Evolutionary conservation across 2,888 invertebrate genomes (phyloP).

Genomic region (Boloria euphrosyne): DNA sequence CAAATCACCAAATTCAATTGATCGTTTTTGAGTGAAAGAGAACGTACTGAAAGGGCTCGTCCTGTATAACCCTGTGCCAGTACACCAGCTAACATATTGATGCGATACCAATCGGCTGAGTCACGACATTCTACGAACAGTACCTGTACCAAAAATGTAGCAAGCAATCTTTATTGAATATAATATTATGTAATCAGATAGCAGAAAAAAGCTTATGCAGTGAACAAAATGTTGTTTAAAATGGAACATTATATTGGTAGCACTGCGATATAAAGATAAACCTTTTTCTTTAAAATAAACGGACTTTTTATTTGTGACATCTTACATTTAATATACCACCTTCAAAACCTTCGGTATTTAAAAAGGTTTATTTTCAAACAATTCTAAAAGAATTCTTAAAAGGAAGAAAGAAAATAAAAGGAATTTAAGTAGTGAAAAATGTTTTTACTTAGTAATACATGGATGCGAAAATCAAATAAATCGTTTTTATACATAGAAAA

Average conservation of each 20-base stretch:
- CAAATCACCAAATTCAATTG: slow-evolving; percentile 16
- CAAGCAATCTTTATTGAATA: neutral
- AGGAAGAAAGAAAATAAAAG: too few species aligned
- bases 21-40: slow-evolving; percentile 9
- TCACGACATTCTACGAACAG: slow-evolving; percentile 38
- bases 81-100: slow-evolving; percentile 45
- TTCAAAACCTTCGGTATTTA: too few species aligned
- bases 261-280: too few species aligned
- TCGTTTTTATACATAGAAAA: slow-evolving; percentile 6
- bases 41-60: slow-evolving; percentile 18
- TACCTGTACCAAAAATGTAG: slow-evolving; percentile 1
- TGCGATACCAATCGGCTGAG: slow-evolving; percentile 47
- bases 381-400: too few species aligned
- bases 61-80: slow-evolving; percentile 56
- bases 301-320: too few species aligned
- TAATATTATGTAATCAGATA: too few species aligned
- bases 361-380: too few species aligned
- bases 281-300: too few species aligned
- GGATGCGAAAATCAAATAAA: slow-evolving; percentile 7
- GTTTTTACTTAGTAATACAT: neutral
- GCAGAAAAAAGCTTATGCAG: too few species aligned
- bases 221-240: too few species aligned
- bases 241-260: too few species aligned
- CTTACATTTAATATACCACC: too few species aligned
- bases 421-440: neutral